Base-by-base conservation (phyloP, 2,888 invertebrate species). In the Chaetoderma sp. region DNA sequence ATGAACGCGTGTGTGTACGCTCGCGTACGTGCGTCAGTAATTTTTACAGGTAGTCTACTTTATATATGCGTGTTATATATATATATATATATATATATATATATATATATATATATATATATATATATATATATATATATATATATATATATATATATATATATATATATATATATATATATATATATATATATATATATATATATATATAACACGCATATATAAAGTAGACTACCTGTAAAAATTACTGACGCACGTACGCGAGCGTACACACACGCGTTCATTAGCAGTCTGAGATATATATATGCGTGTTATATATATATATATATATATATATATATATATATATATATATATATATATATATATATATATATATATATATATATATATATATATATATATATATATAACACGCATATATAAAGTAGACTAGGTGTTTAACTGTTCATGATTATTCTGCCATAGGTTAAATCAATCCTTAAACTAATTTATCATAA, bases 331-430 rank as follows among this genome's bases (percentile, higher is more conserved):
- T 42, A 42, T 6, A 42, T 42, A 5, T 6, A 6, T 42, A 42
- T 42, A 42, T 42, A 42, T 42, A 42, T 42, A 42, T 44, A 44
- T 44, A 44, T 44, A 44, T 44, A 44, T 44, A 44, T 44, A 44
- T 44, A 44, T 44, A 44, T 44, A 8, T 8, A 44, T 44, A 44
- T 8, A 44, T 44, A 8, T 8, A 8, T 44, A 44, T 44, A 44
- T 44, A 44, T 44, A 44, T 44, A 44, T 44, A 44, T 44, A 44
- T 44, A 44, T 44, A 44, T 44, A 44, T 44, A 44, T 44, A n/a
- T n/a, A n/a, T n/a, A n/a, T n/a, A n/a, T n/a, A n/a, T n/a, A n/a
- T n/a, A n/a, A n/a, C n/a, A n/a, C n/a, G n/a, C n/a, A n/a, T n/a
- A n/a, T n/a, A n/a, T n/a, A n/a, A n/a, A n/a, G n/a, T n/a, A n/a